phyloP scores from a whole-genome alignment of 2,797 vertebrate species.

The Apodemus agrarius region DNA sequence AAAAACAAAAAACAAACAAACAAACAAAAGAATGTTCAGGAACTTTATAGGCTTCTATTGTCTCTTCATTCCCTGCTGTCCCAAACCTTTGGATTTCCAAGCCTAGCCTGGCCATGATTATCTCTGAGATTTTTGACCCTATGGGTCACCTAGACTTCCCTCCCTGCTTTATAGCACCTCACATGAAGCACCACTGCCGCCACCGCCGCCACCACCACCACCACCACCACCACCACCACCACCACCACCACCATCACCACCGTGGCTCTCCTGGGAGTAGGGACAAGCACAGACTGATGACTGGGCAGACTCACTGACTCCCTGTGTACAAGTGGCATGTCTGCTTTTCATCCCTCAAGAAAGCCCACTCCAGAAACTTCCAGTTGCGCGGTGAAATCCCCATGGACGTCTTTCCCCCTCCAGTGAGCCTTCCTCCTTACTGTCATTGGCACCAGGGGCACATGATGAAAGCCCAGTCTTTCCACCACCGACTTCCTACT shows the following conservation, averaged over 20 bases:
- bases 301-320: background rate
- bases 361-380: background rate
- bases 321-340: background rate
- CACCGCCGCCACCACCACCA: too few relatives aligned
- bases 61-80: background rate
- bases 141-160: background rate
- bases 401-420: background rate
- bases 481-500: conserved; percentile 38
- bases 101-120: fast-evolving
- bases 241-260: too few relatives aligned
- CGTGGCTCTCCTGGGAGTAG: background rate
- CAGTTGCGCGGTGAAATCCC: background rate
- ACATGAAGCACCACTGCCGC: too few relatives aligned
- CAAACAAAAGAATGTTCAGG: background rate
- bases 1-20: too few relatives aligned
- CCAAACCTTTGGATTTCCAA: background rate
- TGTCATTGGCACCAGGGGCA: background rate
- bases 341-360: background rate
- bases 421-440: background rate
- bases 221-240: too few relatives aligned
- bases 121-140: background rate
- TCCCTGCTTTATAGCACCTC: background rate
- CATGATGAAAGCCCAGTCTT: background rate
- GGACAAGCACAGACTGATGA: background rate
- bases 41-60: background rate